A percentile compares a stretch with the other conserved stretches of the same genome.
Conservation (phyloP, 2,888 invertebrate genomes). For the Acrobasis repandana region DNA sequence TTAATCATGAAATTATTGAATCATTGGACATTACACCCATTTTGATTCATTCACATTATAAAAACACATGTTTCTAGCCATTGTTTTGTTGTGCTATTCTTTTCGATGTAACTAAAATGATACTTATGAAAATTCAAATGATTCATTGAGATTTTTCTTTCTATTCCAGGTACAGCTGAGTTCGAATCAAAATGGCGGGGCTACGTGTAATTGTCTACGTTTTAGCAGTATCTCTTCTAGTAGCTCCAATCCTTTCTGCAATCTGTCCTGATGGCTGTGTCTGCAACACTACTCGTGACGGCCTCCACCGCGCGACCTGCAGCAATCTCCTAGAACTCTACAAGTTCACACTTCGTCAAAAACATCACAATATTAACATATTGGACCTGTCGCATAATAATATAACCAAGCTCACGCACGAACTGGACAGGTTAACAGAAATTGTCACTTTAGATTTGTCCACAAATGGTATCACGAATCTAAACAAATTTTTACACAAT, state of each 20-base stretch:
- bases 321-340: conserved; percentile 89
- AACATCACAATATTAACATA: conserved; percentile 79
- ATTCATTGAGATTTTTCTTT: conserved; percentile 33
- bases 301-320: conserved; percentile 86
- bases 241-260: conserved; percentile 56
- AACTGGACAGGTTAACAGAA: conserved; percentile 83
- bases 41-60: too few species aligned
- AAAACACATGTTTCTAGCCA: too few species aligned
- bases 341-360: conserved; percentile 80
- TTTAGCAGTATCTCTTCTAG: conserved; percentile 56
- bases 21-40: background rate
- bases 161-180: conserved; percentile 67
- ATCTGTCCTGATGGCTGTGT: conserved; percentile 80
- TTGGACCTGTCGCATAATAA: conserved; percentile 85
- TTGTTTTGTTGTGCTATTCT: too few species aligned
- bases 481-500: conserved; percentile 82
- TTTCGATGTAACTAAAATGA: too few species aligned
- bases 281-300: conserved; percentile 85
- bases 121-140: background rate
- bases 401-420: conserved; percentile 81
- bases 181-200: conserved; percentile 60
- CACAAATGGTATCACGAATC: conserved; percentile 81
- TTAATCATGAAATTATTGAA: conserved; percentile 11
- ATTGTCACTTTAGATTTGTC: conserved; percentile 85
- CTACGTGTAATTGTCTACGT: conserved; percentile 53